A percentile compares a stretch with the other conserved stretches of the same genome.
phyloP scores from a whole-genome alignment of 2,797 vertebrate genomes.

The Arrhamphus sclerolepis region DNA sequence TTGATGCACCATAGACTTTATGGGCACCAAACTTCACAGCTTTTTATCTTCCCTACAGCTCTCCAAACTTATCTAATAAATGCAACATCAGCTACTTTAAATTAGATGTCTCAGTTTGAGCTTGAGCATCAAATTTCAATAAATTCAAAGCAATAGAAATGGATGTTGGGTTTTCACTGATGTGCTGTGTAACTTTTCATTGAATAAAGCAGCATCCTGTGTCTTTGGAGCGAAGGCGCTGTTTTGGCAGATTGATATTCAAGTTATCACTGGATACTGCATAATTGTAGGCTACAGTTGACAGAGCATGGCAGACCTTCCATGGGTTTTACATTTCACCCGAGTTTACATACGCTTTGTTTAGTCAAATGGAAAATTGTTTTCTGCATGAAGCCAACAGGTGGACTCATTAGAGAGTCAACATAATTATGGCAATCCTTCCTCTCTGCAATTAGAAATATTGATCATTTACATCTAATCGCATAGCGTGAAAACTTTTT shows the following conservation, averaged over 20 bases:
- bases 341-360: constrained; percentile 70
- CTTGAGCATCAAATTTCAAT: constrained; percentile 34
- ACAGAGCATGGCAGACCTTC: constrained; percentile 61
- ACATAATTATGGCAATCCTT: constrained; percentile 72
- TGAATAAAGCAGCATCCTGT: constrained; percentile 14
- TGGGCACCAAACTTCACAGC: constrained; percentile 49
- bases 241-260: constrained; percentile 65
- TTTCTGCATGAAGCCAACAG: constrained; percentile 75
- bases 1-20: constrained; percentile 34
- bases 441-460: constrained; percentile 71
- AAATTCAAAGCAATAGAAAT: constrained; percentile 24
- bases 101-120: constrained; percentile 28
- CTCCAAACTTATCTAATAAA: constrained; percentile 48
- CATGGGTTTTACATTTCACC: constrained; percentile 71
- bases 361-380: constrained; percentile 77
- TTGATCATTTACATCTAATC: constrained; percentile 70
- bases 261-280: constrained; percentile 55
- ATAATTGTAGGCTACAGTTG: constrained; percentile 75
- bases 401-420: constrained; percentile 76
- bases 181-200: constrained; percentile 25
- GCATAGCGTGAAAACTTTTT: constrained; percentile 25
- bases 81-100: constrained; percentile 36
- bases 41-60: constrained; percentile 44
- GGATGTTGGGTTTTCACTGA: constrained; percentile 30
- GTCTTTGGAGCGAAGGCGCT: constrained; percentile 30